Conservation (phyloP, 2,888 invertebrate genomes). For the Spodoptera picta region DNA sequence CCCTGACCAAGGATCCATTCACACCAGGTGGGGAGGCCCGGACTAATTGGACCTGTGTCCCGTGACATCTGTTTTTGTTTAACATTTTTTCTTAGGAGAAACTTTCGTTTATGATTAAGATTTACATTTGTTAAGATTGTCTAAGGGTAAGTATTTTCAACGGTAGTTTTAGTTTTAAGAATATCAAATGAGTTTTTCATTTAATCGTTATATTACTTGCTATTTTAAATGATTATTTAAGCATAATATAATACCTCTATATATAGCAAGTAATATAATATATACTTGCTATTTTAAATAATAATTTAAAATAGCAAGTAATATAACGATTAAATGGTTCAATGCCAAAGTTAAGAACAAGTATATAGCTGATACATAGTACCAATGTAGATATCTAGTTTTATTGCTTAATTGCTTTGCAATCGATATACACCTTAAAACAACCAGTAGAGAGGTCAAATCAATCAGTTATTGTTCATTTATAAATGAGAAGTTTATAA, state of each 20-base stretch:
- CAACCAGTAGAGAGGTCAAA: conserved; percentile 60
- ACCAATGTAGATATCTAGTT: conserved; percentile 18
- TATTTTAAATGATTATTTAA: too few species aligned
- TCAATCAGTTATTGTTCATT: conserved; percentile 52
- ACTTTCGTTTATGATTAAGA: conserved; percentile 33
- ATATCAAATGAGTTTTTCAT: too few species aligned
- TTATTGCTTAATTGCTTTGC: conserved; percentile 45
- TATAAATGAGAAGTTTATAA: conserved; percentile 41
- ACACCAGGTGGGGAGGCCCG: conserved; percentile 73
- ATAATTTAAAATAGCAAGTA: conserved; percentile 1
- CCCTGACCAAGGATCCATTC: conserved; percentile 85
- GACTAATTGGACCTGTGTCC: conserved; percentile 49
- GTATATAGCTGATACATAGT: conserved; percentile 22
- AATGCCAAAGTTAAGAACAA: conserved; percentile 40
- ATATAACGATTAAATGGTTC: conserved; percentile 43
- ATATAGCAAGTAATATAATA: too few species aligned
- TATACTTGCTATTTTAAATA: too few species aligned
- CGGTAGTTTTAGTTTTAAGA: too few species aligned
- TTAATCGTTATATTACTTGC: too few species aligned
- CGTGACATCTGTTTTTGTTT: conserved; percentile 42
- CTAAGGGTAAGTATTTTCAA: too few species aligned
- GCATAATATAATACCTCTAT: too few species aligned
- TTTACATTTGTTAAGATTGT: conserved; percentile 9
- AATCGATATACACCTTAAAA: conserved; percentile 44
- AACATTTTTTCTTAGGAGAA: conserved; percentile 32